Percentiles rank a stretch among this genome's conserved stretches.
These are phyloP conservation scores for Corythornis cristatus DNA, from an alignment of 2,113 vertebrate genomes.

Conservation along the genomic window DNA sequence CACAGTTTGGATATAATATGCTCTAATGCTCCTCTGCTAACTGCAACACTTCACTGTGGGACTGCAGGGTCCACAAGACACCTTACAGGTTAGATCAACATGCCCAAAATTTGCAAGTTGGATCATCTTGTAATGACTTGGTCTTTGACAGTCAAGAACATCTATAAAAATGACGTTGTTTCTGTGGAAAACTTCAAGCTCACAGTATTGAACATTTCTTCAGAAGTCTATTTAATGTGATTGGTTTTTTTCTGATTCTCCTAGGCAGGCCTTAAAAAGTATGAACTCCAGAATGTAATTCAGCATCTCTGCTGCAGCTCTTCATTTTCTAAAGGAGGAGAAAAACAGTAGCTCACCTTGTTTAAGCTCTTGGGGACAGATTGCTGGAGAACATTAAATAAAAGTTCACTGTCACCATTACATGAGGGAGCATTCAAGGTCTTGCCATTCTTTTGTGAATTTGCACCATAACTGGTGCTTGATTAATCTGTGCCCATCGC, in stretches of 20 bases:
- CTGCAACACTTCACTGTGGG: fast-evolving
- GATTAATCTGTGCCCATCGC: not conserved
- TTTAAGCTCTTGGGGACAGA: not conserved
- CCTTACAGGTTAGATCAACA: not conserved
- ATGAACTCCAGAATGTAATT: not conserved
- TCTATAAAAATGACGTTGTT: not conserved
- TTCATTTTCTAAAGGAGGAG: not conserved
- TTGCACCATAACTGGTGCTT: not conserved
- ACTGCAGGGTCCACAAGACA: not conserved
- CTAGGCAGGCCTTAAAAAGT: not conserved
- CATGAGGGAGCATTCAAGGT: not conserved
- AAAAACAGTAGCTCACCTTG: not conserved
- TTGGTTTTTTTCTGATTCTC: not conserved
- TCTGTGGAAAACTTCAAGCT: not conserved
- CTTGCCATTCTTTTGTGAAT: not conserved
- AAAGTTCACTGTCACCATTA: not conserved
- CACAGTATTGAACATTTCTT: not conserved
- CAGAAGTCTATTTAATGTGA: not conserved
- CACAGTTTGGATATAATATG: not conserved
- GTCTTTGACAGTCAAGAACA: not conserved
- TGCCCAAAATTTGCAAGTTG: not conserved
- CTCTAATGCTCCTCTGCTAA: not conserved
- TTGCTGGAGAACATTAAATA: constrained; percentile 24
- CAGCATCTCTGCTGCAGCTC: not conserved
- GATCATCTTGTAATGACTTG: not conserved